Percentiles rank a stretch among this genome's conserved stretches.
These are phyloP conservation scores for Gephyroberyx darwinii DNA, from an alignment of 2,797 vertebrate genomes.

Conservation along the genomic window DNA sequence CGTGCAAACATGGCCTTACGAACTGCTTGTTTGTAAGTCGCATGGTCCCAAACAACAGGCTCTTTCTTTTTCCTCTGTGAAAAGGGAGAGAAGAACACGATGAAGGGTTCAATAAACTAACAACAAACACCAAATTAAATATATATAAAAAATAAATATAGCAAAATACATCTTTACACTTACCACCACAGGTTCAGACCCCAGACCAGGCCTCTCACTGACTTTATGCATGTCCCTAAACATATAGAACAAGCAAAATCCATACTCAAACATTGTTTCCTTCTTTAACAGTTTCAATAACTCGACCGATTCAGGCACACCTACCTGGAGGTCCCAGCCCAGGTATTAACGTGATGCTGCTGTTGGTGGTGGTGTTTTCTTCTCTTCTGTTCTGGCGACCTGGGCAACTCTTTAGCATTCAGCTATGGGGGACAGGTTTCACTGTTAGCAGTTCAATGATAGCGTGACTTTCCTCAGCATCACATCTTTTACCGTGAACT, in stretches of 20 bases:
- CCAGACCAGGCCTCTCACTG: slow-evolving; percentile 83
- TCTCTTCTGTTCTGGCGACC: slow-evolving; percentile 80
- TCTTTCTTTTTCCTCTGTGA: slow-evolving; percentile 86
- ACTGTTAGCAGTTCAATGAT: slow-evolving; percentile 7
- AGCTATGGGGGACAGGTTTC: slow-evolving; percentile 63
- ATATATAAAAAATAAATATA: too few relatives aligned
- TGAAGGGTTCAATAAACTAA: not conserved
- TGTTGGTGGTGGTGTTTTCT: slow-evolving; percentile 76
- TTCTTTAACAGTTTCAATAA: not conserved
- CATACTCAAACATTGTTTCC: not conserved
- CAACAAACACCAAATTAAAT: not conserved
- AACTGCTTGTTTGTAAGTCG: slow-evolving; percentile 93
- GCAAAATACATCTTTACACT: slow-evolving; percentile 24
- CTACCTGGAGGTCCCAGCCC: slow-evolving; percentile 81
- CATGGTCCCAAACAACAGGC: slow-evolving; percentile 84
- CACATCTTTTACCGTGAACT: not conserved
- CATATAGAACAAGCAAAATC: slow-evolving; percentile 1
- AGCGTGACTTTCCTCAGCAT: not conserved
- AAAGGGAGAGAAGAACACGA: slow-evolving; percentile 3
- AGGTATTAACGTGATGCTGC: slow-evolving; percentile 68
- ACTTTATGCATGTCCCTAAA: slow-evolving; percentile 77
- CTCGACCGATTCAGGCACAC: not conserved
- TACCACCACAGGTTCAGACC: slow-evolving; percentile 77
- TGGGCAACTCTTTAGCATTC: slow-evolving; percentile 62
- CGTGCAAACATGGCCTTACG: slow-evolving; percentile 98